A percentile compares a stretch with the other conserved stretches of the same genome.
Evolutionary conservation across 2,113 vertebrate genomes (phyloP).

Genomic region (Pseudopipra pipra): DNA sequence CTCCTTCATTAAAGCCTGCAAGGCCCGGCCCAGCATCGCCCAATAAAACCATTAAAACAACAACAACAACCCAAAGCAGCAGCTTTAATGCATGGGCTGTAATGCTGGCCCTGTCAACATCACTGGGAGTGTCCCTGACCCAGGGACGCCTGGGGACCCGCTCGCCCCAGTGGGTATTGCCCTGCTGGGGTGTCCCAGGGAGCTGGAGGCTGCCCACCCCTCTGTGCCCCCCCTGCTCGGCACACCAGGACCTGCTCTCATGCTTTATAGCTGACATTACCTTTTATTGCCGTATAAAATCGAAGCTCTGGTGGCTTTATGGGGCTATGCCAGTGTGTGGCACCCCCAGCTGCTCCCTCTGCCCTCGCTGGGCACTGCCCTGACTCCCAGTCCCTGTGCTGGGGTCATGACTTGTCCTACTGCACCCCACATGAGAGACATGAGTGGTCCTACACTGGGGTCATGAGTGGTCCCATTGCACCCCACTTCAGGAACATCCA

Average conservation of each 20-base stretch:
- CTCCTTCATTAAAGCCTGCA: slow-evolving; percentile 52
- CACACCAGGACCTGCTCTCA: background rate
- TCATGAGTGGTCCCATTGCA: rapidly evolving
- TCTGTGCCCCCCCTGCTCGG: background rate
- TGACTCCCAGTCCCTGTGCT: background rate
- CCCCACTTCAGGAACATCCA: rapidly evolving
- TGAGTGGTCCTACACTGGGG: rapidly evolving
- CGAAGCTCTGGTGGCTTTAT: slow-evolving; percentile 36
- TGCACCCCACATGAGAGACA: too few species aligned
- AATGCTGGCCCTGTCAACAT: background rate
- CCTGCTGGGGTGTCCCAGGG: background rate
- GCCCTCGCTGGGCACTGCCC: background rate
- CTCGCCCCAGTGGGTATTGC: rapidly evolving
- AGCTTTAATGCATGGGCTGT: background rate
- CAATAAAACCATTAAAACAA: slow-evolving; percentile 36
- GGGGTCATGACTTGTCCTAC: background rate
- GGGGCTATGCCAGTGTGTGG: background rate
- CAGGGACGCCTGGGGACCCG: rapidly evolving
- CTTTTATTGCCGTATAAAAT: slow-evolving; percentile 54
- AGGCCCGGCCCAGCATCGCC: background rate
- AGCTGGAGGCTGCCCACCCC: background rate
- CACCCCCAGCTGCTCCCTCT: background rate
- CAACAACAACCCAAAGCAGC: background rate
- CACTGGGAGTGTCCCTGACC: background rate
- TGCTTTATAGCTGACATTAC: slow-evolving; percentile 48